Evolutionary conservation across 2,888 invertebrate genomes (phyloP), one percentile per base, ranked within the genome.

Genomic region (Xiphydria camelus): DNA sequence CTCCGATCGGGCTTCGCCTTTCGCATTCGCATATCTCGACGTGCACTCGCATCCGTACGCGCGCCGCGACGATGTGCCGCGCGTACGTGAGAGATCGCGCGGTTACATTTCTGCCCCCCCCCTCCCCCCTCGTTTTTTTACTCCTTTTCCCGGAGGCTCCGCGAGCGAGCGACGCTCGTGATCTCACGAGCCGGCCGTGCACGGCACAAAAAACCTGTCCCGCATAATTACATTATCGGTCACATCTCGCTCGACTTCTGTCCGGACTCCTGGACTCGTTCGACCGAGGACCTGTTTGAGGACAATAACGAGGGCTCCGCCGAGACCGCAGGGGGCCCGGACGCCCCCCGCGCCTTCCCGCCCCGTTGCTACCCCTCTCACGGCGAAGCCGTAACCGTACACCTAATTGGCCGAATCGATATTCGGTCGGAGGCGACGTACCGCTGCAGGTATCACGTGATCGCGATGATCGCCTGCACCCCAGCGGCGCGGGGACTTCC

Each of bases 221-320:
- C 51, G 66, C 57, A 64, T 66, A 65, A 69, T 69, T 64, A 63
- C 62, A 64, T 67, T 68, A 69, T 68, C 68, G 67, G 58, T 62
- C 66, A 60, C 57, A 63, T 68, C 65, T 60, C 55, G 62, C 55
- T 57, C 55, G 57, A 62, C 62, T 68, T 64, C 64, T 65, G 63
- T 64, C 59, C 55, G 41, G 47, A 45, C 33, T 41, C 44, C 26
- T 34, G 45, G n/a, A 49, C 47, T 41, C 36, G 49, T 49, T 49
- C 25, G 31, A 42, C 39, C 35, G 21, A n/a, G n/a, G 38, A 26
- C 41, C 36, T 23, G 22, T 41, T 31, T 29, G 29, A 26, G 26
- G 33, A 41, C 43, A 35, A 44, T 44, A 40, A 49, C 47, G 48
- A 55, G 49, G 33, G 38, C n/a, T n/a, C n/a, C n/a, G n/a, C 32